Percentiles rank a stretch among this genome's conserved stretches.
These are phyloP conservation scores for Parnassius orleans DNA, from an alignment of 2,888 invertebrate genomes.

Conservation along the genomic window DNA sequence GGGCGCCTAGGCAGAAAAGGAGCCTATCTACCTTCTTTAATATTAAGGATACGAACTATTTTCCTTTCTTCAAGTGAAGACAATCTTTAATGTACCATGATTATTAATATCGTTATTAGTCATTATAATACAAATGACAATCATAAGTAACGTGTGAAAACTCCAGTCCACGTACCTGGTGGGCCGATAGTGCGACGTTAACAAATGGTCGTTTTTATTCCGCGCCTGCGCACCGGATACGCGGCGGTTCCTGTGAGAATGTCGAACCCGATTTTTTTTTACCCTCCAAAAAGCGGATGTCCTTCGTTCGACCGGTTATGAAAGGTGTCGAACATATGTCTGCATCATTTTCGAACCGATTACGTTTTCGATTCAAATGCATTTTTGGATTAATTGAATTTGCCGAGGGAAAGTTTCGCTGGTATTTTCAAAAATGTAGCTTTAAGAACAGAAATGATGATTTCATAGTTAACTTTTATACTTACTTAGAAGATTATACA, in stretches of 20 bases:
- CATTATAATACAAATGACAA: no score
- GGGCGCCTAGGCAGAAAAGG: no score
- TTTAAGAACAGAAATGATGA: no score
- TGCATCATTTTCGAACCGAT: conserved; percentile 59
- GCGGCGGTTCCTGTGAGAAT: conserved; percentile 78
- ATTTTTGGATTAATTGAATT: conserved; percentile 21
- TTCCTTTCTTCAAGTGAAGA: no score
- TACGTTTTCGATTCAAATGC: conserved; percentile 46
- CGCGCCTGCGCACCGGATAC: conserved; percentile 76
- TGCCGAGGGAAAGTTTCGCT: conserved; percentile 4
- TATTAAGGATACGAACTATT: no score
- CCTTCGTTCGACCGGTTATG: conserved; percentile 79
- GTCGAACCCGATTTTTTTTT: conserved; percentile 72
- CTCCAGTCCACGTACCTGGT: conserved; percentile 51
- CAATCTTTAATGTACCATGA: no score
- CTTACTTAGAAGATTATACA: no score
- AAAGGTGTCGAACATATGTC: conserved; percentile 81
- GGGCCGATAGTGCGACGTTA: conserved; percentile 56
- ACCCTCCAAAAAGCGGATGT: conserved; percentile 78
- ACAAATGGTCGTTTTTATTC: conserved; percentile 76
- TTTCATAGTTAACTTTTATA: no score
- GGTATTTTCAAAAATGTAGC: neutral
- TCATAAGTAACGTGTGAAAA: conserved; percentile 13
- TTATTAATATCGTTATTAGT: no score
- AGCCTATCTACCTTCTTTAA: no score